phyloP scores from a whole-genome alignment of 1,140 invertebrate genomes.

The Saccostrea echinata region DNA sequence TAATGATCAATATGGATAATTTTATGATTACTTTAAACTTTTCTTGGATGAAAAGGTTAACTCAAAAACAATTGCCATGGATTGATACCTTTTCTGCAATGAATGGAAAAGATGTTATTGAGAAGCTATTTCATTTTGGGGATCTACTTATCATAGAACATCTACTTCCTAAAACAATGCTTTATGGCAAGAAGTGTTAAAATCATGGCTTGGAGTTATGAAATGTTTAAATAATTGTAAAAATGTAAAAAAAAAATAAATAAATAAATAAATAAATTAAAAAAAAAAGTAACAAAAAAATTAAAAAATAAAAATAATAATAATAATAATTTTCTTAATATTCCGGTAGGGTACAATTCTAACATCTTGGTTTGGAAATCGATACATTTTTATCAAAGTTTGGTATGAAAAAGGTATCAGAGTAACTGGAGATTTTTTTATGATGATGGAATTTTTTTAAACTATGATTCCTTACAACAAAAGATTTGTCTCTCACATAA shows the following conservation, averaged over 20 bases:
- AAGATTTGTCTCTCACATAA: not conserved
- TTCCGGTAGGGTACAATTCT: not conserved
- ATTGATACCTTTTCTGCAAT: slow-evolving; percentile 15
- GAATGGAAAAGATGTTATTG: not conserved
- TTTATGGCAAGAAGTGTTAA: slow-evolving; percentile 51
- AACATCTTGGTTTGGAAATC: not conserved
- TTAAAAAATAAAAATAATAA: no score
- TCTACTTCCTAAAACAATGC: slow-evolving; percentile 5
- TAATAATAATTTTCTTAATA: not conserved
- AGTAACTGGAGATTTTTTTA: not conserved
- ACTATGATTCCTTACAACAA: not conserved
- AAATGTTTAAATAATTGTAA: not conserved
- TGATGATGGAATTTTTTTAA: not conserved
- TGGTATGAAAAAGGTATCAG: slow-evolving; percentile 11
- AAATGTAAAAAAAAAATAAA: not conserved
- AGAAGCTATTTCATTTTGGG: slow-evolving; percentile 37
- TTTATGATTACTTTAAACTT: slow-evolving; percentile 13
- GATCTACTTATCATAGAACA: not conserved
- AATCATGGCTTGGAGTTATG: not conserved
- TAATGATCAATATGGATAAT: slow-evolving; percentile 31
- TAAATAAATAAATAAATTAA: no score
- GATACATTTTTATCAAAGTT: not conserved
- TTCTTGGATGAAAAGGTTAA: slow-evolving; percentile 47
- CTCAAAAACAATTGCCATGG: slow-evolving; percentile 17
- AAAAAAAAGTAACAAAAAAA: no score